These are phyloP conservation scores for Mimas tiliae DNA, from an alignment of 2,888 invertebrate species.

Conservation along the genomic window DNA sequence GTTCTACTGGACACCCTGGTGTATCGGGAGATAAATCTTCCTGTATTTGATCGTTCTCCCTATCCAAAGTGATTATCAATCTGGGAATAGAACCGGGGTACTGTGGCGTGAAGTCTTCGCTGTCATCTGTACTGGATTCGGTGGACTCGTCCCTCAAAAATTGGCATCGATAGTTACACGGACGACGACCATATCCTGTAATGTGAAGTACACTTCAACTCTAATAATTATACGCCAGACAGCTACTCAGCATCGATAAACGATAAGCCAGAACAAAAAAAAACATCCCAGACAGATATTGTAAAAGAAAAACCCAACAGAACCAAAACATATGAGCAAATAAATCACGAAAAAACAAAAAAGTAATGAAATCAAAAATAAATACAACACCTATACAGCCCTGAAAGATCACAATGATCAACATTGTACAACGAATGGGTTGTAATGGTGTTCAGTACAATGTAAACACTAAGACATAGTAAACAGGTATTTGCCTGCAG, in stretches of 20 bases:
- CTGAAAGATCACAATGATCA: not conserved
- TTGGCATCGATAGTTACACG: constrained; percentile 61
- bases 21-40: constrained; percentile 74
- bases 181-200: constrained; percentile 72
- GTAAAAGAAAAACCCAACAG: constrained; percentile 14
- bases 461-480: not conserved
- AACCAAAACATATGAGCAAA: constrained; percentile 7
- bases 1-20: constrained; percentile 69
- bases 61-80: constrained; percentile 73
- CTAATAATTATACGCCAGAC: constrained; percentile 32
- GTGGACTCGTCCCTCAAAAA: constrained; percentile 67
- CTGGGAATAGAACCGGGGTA: constrained; percentile 76
- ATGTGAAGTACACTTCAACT: constrained; percentile 50
- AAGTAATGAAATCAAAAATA: constrained; percentile 1
- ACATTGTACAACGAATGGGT: not conserved
- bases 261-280: constrained; percentile 36
- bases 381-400: constrained; percentile 3
- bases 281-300: not conserved
- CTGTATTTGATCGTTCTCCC: constrained; percentile 68
- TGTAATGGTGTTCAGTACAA: not conserved
- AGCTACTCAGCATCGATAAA: constrained; percentile 25
- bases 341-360: not conserved
- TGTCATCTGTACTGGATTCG: constrained; percentile 76
- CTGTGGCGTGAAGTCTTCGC: constrained; percentile 61
- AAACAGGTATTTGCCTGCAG: constrained; percentile 65